Evolutionary conservation across 2,113 vertebrate species (phyloP).

Genomic region (Agelaius tricolor): DNA sequence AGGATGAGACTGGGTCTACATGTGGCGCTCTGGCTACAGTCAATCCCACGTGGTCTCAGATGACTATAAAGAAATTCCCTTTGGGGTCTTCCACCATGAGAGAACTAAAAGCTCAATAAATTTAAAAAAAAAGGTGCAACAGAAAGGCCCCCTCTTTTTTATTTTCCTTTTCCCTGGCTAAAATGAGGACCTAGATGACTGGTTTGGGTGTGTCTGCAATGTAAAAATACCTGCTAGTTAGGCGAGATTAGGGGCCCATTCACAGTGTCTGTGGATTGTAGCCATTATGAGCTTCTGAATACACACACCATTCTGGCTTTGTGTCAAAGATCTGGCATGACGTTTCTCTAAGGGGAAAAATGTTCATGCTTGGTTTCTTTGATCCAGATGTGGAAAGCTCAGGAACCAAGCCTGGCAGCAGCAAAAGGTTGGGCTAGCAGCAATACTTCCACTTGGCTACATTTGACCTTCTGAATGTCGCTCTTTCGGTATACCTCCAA

Average conservation of each 20-base stretch:
- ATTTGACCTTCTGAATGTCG: background rate
- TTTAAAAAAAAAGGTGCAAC: background rate
- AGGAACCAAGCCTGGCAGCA: background rate
- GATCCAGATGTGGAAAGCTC: background rate
- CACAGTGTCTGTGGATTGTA: background rate
- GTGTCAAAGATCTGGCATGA: background rate
- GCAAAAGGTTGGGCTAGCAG: background rate
- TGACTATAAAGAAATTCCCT: background rate
- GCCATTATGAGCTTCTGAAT: background rate
- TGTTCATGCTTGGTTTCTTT: slow-evolving; percentile 13
- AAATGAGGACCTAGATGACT: background rate
- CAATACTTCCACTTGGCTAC: background rate
- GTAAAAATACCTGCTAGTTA: background rate
- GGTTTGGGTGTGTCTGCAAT: background rate
- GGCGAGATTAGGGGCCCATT: background rate
- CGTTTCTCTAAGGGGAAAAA: background rate
- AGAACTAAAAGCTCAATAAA: background rate
- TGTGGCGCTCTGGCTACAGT: background rate
- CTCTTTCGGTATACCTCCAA: background rate
- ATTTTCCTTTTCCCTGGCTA: background rate
- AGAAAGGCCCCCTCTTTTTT: background rate
- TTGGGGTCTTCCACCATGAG: background rate
- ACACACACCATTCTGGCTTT: background rate
- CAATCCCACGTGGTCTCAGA: background rate
- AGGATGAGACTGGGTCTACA: background rate